Evolutionary conservation across 2,113 vertebrate species (phyloP), one percentile per base, ranked within the genome.

Genomic region (Pontoporia blainvillei): DNA sequence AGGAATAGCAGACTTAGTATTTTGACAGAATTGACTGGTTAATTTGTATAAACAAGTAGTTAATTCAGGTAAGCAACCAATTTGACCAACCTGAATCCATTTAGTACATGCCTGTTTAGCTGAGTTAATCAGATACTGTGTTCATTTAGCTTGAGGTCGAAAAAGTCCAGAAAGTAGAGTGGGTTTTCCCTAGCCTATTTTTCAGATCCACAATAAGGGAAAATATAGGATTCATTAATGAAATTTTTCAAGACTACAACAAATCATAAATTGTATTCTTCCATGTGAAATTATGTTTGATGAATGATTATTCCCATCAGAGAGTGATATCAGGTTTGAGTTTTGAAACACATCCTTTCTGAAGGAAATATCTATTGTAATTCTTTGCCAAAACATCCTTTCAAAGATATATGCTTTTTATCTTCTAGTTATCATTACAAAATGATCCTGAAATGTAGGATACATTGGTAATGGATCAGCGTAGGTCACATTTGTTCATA

Each of bases 1-100:
- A 85, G 31, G 13, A 4, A 14, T 29, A 79, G 25, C 20, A 66
- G 46, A 78, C 52, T 92, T 72, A 61, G 41, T 36, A 59, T 82
- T 93, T 96, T 54, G 52, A 41, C 41, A 90, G 27, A 94, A 95
- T 66, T 93, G 67, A 95, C 57, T 84, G 21, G 20, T 39, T 96
- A 93, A 73, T 91, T 91, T 93, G 20, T 91, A 96, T 94, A 67
- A 82, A 83, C 27, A 83, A 71, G 62, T 91, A 41, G 59, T 86
- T 96, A 75, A 91, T 83, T 88, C 31, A 88, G 31, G 73, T 52
- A 94, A 69, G 76, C 52, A 67, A 86, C 88, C 27, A 1, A 73
- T 72, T 76, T 90, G 61, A 82, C 72, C 31, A 31, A 71, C 39
- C 49, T 75, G 54, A 75, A 31, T 54, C 41, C 36, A 61, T 85